Evolutionary conservation across 2,797 vertebrate species (phyloP).

Genomic region (Syngnathus acus): DNA sequence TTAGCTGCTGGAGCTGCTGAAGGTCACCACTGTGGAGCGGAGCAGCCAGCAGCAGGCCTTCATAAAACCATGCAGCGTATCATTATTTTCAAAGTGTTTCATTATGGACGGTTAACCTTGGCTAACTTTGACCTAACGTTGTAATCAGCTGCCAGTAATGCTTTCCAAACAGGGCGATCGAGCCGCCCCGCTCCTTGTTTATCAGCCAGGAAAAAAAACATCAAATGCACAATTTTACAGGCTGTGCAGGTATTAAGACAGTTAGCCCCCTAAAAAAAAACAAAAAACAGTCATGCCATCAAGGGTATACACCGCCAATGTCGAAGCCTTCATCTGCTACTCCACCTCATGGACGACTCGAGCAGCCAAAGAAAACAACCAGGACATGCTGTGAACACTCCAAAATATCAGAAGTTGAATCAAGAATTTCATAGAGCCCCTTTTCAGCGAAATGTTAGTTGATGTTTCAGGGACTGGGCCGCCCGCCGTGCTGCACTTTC

Average conservation of each 20-base stretch:
- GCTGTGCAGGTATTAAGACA: slow-evolving; percentile 41
- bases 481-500: slow-evolving; percentile 11
- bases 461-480: slow-evolving; percentile 24
- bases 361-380: slow-evolving; percentile 45
- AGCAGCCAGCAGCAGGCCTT: slow-evolving; percentile 61
- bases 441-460: slow-evolving; percentile 10
- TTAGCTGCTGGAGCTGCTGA: slow-evolving; percentile 63
- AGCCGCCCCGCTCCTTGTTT: slow-evolving; percentile 57
- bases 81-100: slow-evolving; percentile 75
- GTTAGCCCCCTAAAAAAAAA: neutral
- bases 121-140: slow-evolving; percentile 31
- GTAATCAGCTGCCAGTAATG: slow-evolving; percentile 57
- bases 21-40: slow-evolving; percentile 63
- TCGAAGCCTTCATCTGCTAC: slow-evolving; percentile 40
- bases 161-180: slow-evolving; percentile 62
- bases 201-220: slow-evolving; percentile 38
- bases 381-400: slow-evolving; percentile 39
- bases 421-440: slow-evolving; percentile 29
- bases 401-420: slow-evolving; percentile 41
- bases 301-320: neutral
- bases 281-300: neutral
- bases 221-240: slow-evolving; percentile 15
- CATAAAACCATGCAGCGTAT: slow-evolving; percentile 71
- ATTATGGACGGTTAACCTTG: slow-evolving; percentile 75
- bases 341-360: slow-evolving; percentile 35